Percentiles rank a stretch among this genome's conserved stretches.
These are phyloP conservation scores for Drosophila biarmipes DNA, from an alignment of 1,140 invertebrate genomes.

Conservation along the genomic window DNA sequence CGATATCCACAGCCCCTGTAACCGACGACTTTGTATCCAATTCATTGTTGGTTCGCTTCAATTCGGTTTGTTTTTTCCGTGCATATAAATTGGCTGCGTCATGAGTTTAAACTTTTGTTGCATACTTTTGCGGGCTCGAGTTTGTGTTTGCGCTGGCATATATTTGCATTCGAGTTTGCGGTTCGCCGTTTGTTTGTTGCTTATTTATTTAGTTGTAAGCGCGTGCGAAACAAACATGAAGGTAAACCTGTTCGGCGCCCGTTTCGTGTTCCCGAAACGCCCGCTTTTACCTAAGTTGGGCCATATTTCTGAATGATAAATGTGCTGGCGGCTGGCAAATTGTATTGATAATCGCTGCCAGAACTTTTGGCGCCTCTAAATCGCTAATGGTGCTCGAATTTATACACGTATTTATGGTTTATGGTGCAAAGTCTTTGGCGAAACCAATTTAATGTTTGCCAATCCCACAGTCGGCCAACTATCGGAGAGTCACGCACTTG, in stretches of 20 bases:
- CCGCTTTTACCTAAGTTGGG: slow-evolving; percentile 11
- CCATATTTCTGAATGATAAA: slow-evolving; percentile 52
- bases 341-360: slow-evolving; percentile 51
- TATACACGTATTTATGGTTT: slow-evolving; percentile 23
- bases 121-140: slow-evolving; percentile 61
- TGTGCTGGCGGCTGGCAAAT: slow-evolving; percentile 39
- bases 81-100: slow-evolving; percentile 66
- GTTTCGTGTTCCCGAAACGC: slow-evolving; percentile 16
- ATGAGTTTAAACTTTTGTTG: slow-evolving; percentile 68
- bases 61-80: slow-evolving; percentile 37
- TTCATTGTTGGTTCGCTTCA: slow-evolving; percentile 56
- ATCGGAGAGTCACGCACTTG: slow-evolving; percentile 51
- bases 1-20: background rate
- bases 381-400: slow-evolving; percentile 24
- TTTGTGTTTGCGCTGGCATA: slow-evolving; percentile 10
- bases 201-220: slow-evolving; percentile 58
- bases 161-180: slow-evolving; percentile 49
- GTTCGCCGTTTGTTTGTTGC: slow-evolving; percentile 44
- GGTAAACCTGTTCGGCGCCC: slow-evolving; percentile 23
- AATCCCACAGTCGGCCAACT: slow-evolving; percentile 2
- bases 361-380: slow-evolving; percentile 43
- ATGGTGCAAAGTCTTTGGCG: slow-evolving; percentile 13
- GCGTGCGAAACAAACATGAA: slow-evolving; percentile 49
- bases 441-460: slow-evolving; percentile 16
- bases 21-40: slow-evolving; percentile 37